phyloP scores from a whole-genome alignment of 1,140 invertebrate genomes.

The Apocrypta bakeri region DNA sequence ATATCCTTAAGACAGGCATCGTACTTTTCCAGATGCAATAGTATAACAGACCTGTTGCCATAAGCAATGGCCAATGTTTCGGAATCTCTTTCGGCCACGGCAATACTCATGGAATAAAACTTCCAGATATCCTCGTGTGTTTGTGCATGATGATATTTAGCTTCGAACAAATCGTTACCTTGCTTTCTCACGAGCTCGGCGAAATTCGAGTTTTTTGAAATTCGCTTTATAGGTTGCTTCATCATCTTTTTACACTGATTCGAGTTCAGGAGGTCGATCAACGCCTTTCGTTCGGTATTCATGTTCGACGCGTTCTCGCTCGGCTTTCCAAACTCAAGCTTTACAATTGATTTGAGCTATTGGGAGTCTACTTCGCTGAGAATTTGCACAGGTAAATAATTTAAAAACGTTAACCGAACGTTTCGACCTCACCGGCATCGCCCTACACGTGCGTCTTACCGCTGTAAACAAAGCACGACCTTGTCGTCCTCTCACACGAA shows the following conservation, averaged over 20 bases:
- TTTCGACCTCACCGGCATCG: neutral
- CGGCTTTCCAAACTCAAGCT: neutral
- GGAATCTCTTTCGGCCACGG: conserved; percentile 8
- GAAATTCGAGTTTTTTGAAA: neutral
- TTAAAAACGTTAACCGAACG: neutral
- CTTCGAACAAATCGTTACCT: neutral
- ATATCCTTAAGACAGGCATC: conserved; percentile 28
- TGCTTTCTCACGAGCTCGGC: neutral
- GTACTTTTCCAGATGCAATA: conserved; percentile 28
- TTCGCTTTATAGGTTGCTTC: neutral
- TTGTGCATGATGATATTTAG: neutral
- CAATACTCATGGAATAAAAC: conserved; percentile 20
- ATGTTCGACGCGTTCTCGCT: no score
- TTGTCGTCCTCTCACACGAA: no score
- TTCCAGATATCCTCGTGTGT: conserved; percentile 36
- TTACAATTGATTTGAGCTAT: neutral
- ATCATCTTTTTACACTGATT: neutral
- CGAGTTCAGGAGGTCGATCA: neutral
- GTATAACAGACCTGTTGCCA: conserved; percentile 28
- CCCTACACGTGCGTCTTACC: neutral
- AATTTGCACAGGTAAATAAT: no score
- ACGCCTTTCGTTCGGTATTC: neutral
- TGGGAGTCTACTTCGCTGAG: no score
- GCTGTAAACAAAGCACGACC: neutral
- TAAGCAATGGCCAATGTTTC: conserved; percentile 13